Conservation (phyloP, 2,113 vertebrate species). For the Thalassarche chlororhynchos region DNA sequence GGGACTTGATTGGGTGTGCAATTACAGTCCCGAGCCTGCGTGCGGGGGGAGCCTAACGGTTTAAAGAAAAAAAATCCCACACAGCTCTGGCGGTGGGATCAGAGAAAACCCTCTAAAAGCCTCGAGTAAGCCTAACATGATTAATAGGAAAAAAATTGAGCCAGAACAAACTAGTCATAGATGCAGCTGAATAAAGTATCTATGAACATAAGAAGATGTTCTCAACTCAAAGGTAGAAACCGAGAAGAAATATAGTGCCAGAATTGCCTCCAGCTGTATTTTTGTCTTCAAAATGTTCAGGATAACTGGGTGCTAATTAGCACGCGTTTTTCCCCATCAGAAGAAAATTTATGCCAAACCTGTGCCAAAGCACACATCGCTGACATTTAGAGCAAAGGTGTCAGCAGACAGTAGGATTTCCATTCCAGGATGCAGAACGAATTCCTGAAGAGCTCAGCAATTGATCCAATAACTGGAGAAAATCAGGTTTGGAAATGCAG, state of each 20-base stretch:
- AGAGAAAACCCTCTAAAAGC: background rate
- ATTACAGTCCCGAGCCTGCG: background rate
- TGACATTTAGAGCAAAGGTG: background rate
- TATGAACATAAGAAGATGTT: background rate
- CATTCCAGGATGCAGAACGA: background rate
- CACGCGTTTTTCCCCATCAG: background rate
- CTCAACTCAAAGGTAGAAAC: background rate
- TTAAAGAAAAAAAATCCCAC: background rate
- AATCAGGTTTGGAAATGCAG: background rate
- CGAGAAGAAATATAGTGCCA: background rate
- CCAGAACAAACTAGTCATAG: background rate
- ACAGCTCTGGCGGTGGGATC: background rate
- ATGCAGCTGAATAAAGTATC: background rate
- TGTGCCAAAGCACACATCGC: background rate
- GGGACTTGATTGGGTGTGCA: background rate
- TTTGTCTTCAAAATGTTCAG: constrained; percentile 1
- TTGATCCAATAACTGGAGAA: background rate
- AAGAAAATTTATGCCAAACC: background rate
- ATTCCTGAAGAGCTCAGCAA: background rate
- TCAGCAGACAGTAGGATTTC: background rate
- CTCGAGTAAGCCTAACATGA: background rate
- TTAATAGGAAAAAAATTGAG: background rate
- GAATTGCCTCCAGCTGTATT: background rate
- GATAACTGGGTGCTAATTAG: constrained; percentile 36
- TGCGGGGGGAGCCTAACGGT: background rate